phyloP scores from a whole-genome alignment of 2,797 vertebrate genomes.

The Bradypodion pumilum region DNA sequence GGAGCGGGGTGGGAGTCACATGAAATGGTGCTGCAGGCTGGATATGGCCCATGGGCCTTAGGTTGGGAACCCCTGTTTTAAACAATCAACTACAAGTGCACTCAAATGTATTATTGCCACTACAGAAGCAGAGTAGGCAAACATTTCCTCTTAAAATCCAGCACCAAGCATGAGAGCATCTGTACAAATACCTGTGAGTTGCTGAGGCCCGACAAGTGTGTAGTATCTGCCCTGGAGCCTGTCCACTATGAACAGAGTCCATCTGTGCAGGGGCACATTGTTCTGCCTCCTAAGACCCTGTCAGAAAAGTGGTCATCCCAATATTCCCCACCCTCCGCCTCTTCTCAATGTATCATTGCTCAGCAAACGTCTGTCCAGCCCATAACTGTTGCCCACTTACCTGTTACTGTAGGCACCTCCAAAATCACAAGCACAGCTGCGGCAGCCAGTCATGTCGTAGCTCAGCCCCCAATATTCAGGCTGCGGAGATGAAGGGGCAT shows the following conservation, averaged over 20 bases:
- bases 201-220: neutral
- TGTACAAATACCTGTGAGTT: neutral
- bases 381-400: slow-evolving; percentile 61
- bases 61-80: no score
- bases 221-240: neutral
- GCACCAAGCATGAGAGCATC: neutral
- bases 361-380: no score
- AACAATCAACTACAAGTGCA: neutral
- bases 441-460: slow-evolving; percentile 82
- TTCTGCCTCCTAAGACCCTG: neutral
- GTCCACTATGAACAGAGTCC: neutral
- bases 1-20: no score
- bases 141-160: neutral
- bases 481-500: slow-evolving; percentile 60
- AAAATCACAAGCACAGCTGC: slow-evolving; percentile 87
- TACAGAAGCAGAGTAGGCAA: neutral
- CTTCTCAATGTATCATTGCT: neutral
- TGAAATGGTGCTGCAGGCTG: no score
- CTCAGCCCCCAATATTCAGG: slow-evolving; percentile 90
- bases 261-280: neutral
- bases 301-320: neutral
- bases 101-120: neutral
- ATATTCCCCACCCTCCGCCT: neutral
- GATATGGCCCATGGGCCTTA: no score
- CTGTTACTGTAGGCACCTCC: slow-evolving; percentile 86